A percentile compares a stretch with the other conserved stretches of the same genome.
phyloP scores from a whole-genome alignment of 2,888 invertebrate genomes.

The Drosophila austrosaltans region DNA sequence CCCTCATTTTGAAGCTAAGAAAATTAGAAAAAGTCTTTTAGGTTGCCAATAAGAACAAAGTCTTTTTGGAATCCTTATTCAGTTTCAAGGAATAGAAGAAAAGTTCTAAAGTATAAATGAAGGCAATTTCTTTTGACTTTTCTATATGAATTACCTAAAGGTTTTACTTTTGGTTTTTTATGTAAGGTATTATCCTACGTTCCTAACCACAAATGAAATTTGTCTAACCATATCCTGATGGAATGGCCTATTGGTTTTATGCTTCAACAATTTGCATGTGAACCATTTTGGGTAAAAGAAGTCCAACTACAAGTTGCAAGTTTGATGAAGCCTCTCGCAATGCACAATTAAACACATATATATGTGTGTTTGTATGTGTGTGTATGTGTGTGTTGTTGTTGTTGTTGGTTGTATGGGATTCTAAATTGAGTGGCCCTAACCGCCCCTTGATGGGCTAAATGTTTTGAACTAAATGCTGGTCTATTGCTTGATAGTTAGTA shows the following conservation, averaged over 20 bases:
- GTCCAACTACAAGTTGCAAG: not conserved
- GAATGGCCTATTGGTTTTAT: constrained; percentile 1
- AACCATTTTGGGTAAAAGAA: not conserved
- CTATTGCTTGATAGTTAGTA: constrained; percentile 68
- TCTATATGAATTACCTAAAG: no score
- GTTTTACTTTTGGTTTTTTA: no score
- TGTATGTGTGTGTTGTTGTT: no score
- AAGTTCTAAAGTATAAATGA: no score
- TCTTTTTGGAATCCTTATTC: no score
- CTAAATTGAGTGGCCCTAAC: constrained; percentile 2
- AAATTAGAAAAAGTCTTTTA: not conserved
- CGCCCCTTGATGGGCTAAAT: constrained; percentile 8
- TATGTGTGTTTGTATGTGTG: not conserved
- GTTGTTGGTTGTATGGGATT: not conserved
- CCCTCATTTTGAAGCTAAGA: not conserved
- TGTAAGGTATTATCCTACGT: not conserved
- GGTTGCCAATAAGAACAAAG: no score
- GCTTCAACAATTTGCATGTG: constrained; percentile 13
- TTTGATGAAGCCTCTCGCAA: not conserved
- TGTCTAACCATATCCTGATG: not conserved
- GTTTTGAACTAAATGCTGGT: constrained; percentile 54
- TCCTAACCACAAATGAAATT: not conserved
- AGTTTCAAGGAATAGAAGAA: no score
- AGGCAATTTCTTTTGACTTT: no score
- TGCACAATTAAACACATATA: constrained; percentile 7